phyloP scores from a whole-genome alignment of 2,888 invertebrate genomes.

The Protula sp. region DNA sequence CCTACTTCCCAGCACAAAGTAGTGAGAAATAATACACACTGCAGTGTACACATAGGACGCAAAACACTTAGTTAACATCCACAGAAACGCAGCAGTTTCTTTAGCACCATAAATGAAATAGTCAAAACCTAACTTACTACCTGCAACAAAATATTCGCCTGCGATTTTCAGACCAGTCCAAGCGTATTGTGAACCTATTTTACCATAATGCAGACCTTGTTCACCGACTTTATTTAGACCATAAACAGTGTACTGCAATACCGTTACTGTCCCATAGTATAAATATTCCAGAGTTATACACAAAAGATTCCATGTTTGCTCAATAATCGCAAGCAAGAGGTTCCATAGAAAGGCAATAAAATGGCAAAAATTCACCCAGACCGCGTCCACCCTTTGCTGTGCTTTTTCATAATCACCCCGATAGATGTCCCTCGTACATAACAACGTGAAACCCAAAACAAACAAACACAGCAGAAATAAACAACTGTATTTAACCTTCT shows the following conservation, averaged over 20 bases:
- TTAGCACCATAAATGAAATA: too few relatives aligned
- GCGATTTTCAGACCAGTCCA: conserved; percentile 1
- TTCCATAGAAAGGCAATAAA: too few relatives aligned
- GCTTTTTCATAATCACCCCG: conserved; percentile 16
- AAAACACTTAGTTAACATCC: not conserved
- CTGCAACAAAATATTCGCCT: too few relatives aligned
- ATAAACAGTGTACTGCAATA: conserved; percentile 4
- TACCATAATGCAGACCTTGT: not conserved
- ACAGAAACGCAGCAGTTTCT: too few relatives aligned
- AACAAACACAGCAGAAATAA: conserved; percentile 5
- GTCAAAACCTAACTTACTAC: too few relatives aligned
- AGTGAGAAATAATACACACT: too few relatives aligned
- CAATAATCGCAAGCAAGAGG: too few relatives aligned
- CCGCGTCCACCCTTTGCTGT: conserved; percentile 6
- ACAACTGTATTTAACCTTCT: conserved; percentile 20
- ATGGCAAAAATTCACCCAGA: too few relatives aligned
- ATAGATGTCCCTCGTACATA: conserved; percentile 15
- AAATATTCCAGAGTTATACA: conserved; percentile 3
- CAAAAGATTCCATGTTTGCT: conserved; percentile 3
- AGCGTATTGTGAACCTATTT: not conserved
- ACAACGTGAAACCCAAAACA: conserved; percentile 2
- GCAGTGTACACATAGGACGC: not conserved
- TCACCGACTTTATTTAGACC: conserved; percentile 1
- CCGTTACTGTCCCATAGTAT: conserved; percentile 1
- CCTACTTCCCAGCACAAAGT: not conserved